Evolutionary conservation across 2,113 vertebrate genomes (phyloP), one percentile per base, ranked within the genome.

Genomic region (Emydocephalus ijimae): DNA sequence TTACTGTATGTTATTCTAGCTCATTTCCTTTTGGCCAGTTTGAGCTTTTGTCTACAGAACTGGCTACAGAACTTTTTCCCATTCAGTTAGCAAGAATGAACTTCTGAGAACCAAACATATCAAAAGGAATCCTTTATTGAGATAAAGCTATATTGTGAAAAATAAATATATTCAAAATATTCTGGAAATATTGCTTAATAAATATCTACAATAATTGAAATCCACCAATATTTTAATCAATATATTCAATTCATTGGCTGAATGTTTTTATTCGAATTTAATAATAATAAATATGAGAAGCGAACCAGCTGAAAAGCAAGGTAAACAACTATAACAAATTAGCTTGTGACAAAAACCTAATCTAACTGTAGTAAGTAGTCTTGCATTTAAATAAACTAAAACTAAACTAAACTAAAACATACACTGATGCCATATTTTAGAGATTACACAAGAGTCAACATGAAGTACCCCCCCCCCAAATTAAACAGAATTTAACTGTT

Each of bases 161-260:
- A 89, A 64, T 26, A 89, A 23, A 45, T 24, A 39, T 59, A 59
- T 20, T 93, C 92, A 89, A 96, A 94, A 69, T 69, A 24, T 59
- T 23, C 8, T 59, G 57, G 3, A 59, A 59, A 90, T 95, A 89
- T 86, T 54, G 20, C 59, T 95, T 95, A 88, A 90, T 50, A 61
- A 94, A 81, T 87, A 69, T 91, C 94, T 93, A 0, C 89, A 92
- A 92, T 96, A 95, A 97, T 92, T 93, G 91, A 94, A 93, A 93
- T 94, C 90, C 3, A 29, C 26, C 61, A 64, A n/a, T n/a, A 64
- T n/a, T 64, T 64, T n/a, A 64, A 64, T 94, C 90, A 81, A 93
- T 95, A 91, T 56, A 89, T 94, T 95, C 96, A 48, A 24, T 56
- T 74, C 18, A 34, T 74, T 74, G n/a, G 12, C 5, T 18, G 5